Conservation (phyloP, 2,797 vertebrate genomes). For the Girardinus metallicus region DNA sequence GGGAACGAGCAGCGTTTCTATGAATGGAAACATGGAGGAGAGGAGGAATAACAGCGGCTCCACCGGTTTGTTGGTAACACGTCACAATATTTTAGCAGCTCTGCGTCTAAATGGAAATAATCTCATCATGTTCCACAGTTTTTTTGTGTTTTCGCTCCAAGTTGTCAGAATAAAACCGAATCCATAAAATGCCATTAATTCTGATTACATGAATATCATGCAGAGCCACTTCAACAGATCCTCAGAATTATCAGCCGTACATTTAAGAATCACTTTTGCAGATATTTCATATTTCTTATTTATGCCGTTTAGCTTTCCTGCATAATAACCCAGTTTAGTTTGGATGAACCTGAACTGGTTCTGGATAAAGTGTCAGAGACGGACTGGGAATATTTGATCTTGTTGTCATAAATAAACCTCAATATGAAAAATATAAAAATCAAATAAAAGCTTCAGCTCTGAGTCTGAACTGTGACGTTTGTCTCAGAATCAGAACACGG, state of each 20-base stretch:
- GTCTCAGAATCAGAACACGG: constrained; percentile 14
- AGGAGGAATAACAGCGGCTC: constrained; percentile 15
- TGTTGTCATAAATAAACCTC: background rate
- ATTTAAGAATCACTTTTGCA: background rate
- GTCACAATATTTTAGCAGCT: background rate
- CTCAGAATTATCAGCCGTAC: background rate
- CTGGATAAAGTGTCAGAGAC: background rate
- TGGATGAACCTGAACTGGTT: background rate
- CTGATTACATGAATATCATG: background rate
- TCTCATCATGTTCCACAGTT: background rate
- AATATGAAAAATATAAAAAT: too few species aligned
- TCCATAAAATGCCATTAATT: background rate
- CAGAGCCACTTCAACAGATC: background rate
- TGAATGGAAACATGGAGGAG: constrained; percentile 81
- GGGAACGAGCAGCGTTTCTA: constrained; percentile 62
- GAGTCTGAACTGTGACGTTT: background rate
- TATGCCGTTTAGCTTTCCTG: too few species aligned
- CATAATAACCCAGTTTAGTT: background rate
- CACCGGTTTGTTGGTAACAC: background rate
- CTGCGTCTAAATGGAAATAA: background rate
- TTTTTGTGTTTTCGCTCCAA: background rate
- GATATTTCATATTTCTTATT: too few species aligned
- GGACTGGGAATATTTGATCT: background rate
- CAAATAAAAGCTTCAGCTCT: background rate
- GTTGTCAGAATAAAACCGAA: background rate